Evolutionary conservation across 2,888 invertebrate species (phyloP), one percentile per base, ranked within the genome.

Genomic region (Allacma fusca): DNA sequence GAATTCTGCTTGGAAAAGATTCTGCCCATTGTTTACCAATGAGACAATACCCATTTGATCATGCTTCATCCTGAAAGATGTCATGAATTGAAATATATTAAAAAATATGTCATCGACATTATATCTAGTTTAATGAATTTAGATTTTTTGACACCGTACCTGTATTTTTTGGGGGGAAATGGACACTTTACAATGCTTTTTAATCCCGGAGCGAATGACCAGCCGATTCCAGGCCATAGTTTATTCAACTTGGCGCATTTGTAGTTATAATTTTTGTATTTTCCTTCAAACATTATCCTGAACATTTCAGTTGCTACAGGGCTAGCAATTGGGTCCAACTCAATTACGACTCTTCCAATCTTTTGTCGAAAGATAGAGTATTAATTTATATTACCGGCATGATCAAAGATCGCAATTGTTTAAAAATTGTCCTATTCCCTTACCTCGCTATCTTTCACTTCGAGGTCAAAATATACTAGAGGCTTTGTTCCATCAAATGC

Each of bases 41-140:
- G 75, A 59, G 0, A 79, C 65, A 16, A 77, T 67, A 24, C 79
- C 79, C 21, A 40, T 40, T 7, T 43, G 12, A 44, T 77, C 74
- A 23, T 79, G 79, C 23, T 76, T 78, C 67, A 78, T 75, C 40
- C 78, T 78, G n/a, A n/a, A n/a, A n/a, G n/a, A 34, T 34, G 34
- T 34, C 34, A 34, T 7, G 34, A 34, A 7, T 34, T 9, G 34
- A 9, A 4, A n/a, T n/a, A n/a, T n/a, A n/a, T n/a, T n/a, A n/a
- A n/a, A n/a, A n/a, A n/a, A n/a, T n/a, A n/a, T n/a, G 5, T 13
- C 5, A 40, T 59, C 5, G 5, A 59, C 19, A 21, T 21, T 59
- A 21, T 5, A 12, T 23, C 5, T 13, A n/a, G 23, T 62, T 9
- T 9, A 62, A 9, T 16, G 28, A 1, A 26, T 16, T 1, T 65